phyloP scores from a whole-genome alignment of 2,888 invertebrate genomes.

The Rhorus exstirpatorius region DNA sequence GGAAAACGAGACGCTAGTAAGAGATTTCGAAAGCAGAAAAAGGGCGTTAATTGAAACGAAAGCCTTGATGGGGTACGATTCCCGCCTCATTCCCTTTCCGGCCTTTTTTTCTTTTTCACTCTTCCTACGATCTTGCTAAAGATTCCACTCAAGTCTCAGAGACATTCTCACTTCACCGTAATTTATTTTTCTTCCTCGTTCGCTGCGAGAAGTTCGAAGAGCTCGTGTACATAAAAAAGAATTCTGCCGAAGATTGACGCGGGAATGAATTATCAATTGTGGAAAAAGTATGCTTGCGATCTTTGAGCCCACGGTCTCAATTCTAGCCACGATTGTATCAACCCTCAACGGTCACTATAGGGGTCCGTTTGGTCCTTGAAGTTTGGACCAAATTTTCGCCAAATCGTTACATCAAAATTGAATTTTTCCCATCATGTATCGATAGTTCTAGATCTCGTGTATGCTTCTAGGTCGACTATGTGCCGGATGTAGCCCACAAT shows the following conservation, averaged over 20 bases:
- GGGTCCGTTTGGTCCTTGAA: no score
- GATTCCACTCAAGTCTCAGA: conserved; percentile 54
- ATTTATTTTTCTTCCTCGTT: conserved; percentile 43
- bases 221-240: not conserved
- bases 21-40: conserved; percentile 75
- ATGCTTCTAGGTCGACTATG: no score
- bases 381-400: no score
- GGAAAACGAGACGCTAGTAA: conserved; percentile 47
- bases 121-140: conserved; percentile 46
- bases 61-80: conserved; percentile 73
- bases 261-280: conserved; percentile 31
- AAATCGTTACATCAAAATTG: no score
- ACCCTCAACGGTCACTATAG: no score
- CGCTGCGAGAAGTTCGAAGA: conserved; percentile 11
- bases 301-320: not conserved
- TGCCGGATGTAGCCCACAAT: no score
- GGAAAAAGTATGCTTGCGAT: no score
- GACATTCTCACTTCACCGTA: conserved; percentile 34
- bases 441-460: no score
- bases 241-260: conserved; percentile 24
- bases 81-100: conserved; percentile 61
- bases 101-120: conserved; percentile 38
- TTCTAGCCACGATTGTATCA: no score
- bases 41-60: conserved; percentile 82
- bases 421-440: no score